A percentile compares a stretch with the other conserved stretches of the same genome.
Conservation (phyloP, 2,797 vertebrate species). For the Neosilurus hyrtlii region DNA sequence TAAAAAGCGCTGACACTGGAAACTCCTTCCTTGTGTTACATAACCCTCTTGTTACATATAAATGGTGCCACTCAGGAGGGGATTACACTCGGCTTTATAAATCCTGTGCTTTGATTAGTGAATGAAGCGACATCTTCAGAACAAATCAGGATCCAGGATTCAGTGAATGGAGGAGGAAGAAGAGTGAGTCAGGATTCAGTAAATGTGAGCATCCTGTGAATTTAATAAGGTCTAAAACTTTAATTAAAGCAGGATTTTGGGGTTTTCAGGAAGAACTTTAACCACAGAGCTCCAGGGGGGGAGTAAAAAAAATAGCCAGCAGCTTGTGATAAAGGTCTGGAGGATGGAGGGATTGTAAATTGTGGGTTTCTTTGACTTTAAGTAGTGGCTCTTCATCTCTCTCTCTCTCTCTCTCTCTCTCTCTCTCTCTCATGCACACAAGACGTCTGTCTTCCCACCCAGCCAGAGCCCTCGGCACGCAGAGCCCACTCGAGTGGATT, state of each 20-base stretch:
- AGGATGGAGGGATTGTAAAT: conserved; percentile 18
- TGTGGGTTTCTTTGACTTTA: conserved; percentile 27
- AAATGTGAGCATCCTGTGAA: not conserved
- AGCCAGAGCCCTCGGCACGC: not conserved
- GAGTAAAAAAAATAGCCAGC: not conserved
- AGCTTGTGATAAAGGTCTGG: not conserved
- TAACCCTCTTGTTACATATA: no score
- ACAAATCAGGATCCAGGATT: no score
- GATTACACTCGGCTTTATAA: no score
- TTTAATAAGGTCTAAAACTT: not conserved
- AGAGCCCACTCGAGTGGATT: conserved; percentile 7
- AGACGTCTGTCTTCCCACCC: not conserved
- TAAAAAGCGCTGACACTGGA: no score
- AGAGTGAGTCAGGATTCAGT: no score
- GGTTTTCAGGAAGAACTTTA: not conserved
- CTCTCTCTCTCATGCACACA: not conserved
- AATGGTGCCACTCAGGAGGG: no score
- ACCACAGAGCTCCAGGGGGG: not conserved
- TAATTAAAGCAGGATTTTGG: not conserved
- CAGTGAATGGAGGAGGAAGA: no score
- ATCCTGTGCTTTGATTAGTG: no score
- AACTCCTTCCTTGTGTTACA: no score
- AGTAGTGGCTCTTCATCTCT: conserved; percentile 26
- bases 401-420: not conserved
- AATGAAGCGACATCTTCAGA: no score